These are phyloP conservation scores for Pammene aurita DNA, from an alignment of 2,888 invertebrate species.

Conservation along the genomic window DNA sequence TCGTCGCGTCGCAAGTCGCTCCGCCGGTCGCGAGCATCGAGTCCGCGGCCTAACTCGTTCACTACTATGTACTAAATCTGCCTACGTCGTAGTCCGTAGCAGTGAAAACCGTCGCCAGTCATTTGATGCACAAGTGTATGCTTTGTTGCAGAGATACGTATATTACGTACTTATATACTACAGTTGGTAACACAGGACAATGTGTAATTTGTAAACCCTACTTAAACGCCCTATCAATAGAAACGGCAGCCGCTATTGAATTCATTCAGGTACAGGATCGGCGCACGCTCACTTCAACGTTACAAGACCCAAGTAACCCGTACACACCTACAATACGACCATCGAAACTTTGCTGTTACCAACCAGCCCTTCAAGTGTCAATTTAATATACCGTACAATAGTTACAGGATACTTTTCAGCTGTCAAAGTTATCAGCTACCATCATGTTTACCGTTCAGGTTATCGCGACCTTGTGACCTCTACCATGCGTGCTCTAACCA, in stretches of 20 bases:
- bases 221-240: constrained; percentile 3
- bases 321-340: too few species aligned
- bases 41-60: too few species aligned
- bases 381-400: not conserved
- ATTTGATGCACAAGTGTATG: too few species aligned
- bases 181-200: not conserved
- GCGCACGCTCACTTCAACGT: constrained; percentile 17
- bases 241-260: constrained; percentile 1
- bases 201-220: not conserved
- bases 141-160: too few species aligned
- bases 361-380: not conserved
- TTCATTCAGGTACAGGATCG: constrained; percentile 13
- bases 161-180: too few species aligned
- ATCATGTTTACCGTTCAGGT: constrained; percentile 52
- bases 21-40: too few species aligned
- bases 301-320: too few species aligned
- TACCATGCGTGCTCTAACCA: constrained; percentile 67
- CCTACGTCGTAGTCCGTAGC: too few species aligned
- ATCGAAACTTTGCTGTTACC: not conserved
- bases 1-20: too few species aligned
- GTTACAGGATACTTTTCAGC: constrained; percentile 10
- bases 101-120: too few species aligned
- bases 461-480: constrained; percentile 75
- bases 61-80: too few species aligned
- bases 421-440: constrained; percentile 23